phyloP scores from a whole-genome alignment of 1,140 invertebrate genomes.

The Cotesia chilonis region DNA sequence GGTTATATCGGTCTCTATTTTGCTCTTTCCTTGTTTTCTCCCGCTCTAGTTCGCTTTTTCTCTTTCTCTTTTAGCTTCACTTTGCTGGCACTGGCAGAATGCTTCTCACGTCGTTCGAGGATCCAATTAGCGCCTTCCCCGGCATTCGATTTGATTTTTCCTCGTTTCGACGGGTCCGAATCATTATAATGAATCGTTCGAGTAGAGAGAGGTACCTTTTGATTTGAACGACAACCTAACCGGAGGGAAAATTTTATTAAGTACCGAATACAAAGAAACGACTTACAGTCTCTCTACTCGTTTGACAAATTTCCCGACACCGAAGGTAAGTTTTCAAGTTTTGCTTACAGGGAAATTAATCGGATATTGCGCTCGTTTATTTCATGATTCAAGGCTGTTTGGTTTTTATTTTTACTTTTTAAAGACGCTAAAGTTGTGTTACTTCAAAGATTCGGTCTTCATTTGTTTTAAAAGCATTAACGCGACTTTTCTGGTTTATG shows the following conservation, averaged over 20 bases:
- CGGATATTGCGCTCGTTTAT: slow-evolving; percentile 3
- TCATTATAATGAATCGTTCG: slow-evolving; percentile 24
- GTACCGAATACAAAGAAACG: slow-evolving; percentile 14
- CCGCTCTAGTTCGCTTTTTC: background rate
- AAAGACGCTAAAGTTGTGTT: background rate
- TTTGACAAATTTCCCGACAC: slow-evolving; percentile 19
- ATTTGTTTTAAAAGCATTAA: no score
- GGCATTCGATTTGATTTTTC: slow-evolving; percentile 33
- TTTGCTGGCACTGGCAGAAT: slow-evolving; percentile 1
- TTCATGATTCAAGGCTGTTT: background rate
- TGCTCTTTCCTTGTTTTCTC: slow-evolving; percentile 16
- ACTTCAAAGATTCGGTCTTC: background rate
- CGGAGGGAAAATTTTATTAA: slow-evolving; percentile 18
- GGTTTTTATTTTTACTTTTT: background rate
- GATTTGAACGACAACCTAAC: slow-evolving; percentile 28
- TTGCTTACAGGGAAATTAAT: slow-evolving; percentile 18
- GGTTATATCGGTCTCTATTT: background rate
- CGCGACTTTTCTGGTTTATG: no score
- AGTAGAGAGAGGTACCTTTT: slow-evolving; percentile 21
- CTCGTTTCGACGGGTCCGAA: slow-evolving; percentile 31
- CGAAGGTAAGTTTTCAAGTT: background rate
- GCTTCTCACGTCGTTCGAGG: slow-evolving; percentile 24
- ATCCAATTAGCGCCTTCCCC: slow-evolving; percentile 34
- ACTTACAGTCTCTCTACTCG: slow-evolving; percentile 1
- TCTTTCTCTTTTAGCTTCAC: slow-evolving; percentile 6